Evolutionary conservation across 2,797 vertebrate species (phyloP), one percentile per base, ranked within the genome.

Genomic region (Cuniculus paca): DNA sequence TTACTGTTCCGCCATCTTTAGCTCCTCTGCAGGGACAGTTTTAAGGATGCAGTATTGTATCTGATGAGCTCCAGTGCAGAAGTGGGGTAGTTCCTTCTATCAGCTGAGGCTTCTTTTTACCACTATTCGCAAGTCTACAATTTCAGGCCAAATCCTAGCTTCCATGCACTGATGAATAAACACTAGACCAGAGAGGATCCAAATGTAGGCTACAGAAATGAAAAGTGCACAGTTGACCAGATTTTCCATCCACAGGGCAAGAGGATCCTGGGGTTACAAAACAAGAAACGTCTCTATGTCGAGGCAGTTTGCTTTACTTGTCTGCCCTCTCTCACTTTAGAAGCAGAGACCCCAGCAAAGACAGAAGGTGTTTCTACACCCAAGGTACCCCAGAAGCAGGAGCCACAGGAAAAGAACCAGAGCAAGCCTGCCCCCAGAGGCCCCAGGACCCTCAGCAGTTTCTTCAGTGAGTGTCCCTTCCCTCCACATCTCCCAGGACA

Each of bases 391-490:
- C 94, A 96, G 96, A 94, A 70, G 45, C 87, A 60, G 48, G 98
- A 65, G 96, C 93, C 93, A 75, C 95, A 84, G 97, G 94, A 98
- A 28, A 96, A 96, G 36, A 42, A 81, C 75, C 93, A 39, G 84
- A 80, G 86, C 28, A 94, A 79, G 39, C 84, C 54, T 45, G 31
- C 93, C 4, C 52, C 97, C 56, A 98, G 98, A 97, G 92, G 95
- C 2, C 86, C 91, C 58, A 99, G 98, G 97, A 96, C 98, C 4
- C 98, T 99, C 97, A 99, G 98, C 98, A 99, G 98, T 98, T 99
- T 99, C 98, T 99, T 99, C 98, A 98, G 99, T 99, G 98, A 99
- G 98, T 98, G 13, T 61, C 20, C 82, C 11, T 42, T 61, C 4
- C 9, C 10, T 14, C 45, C 28, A 8, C 54, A 2, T 16, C 28